phyloP scores from a whole-genome alignment of 2,888 invertebrate species.

The Biston stratarius region DNA sequence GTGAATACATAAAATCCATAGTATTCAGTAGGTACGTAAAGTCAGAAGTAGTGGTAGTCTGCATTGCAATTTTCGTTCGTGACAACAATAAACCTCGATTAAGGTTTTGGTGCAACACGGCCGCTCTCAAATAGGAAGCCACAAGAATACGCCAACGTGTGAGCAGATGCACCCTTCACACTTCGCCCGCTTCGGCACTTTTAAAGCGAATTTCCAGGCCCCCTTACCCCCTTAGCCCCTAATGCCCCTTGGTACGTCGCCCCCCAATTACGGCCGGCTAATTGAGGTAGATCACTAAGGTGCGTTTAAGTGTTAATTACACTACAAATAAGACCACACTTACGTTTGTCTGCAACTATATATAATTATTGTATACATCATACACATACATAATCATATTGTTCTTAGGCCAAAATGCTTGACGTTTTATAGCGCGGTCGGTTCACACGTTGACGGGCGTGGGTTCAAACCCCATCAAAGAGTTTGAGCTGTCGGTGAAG shows the following conservation, averaged over 20 bases:
- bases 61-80: too few relatives aligned
- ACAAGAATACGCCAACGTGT: constrained; percentile 80
- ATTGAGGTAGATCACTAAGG: constrained; percentile 41
- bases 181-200: constrained; percentile 48
- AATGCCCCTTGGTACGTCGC: constrained; percentile 2
- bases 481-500: too few relatives aligned
- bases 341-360: neutral
- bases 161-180: constrained; percentile 67
- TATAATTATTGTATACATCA: too few relatives aligned
- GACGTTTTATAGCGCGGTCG: too few relatives aligned
- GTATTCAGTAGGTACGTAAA: too few relatives aligned
- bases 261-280: constrained; percentile 46
- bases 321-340: neutral
- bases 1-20: too few relatives aligned
- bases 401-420: too few relatives aligned
- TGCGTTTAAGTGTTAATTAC: constrained; percentile 20
- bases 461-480: too few relatives aligned
- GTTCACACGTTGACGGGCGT: too few relatives aligned
- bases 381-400: too few relatives aligned
- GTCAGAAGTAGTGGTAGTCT: too few relatives aligned
- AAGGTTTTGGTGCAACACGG: constrained; percentile 49
- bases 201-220: constrained; percentile 59
- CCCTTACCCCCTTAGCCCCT: constrained; percentile 3
- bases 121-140: constrained; percentile 71
- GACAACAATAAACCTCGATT: constrained; percentile 27